Base-by-base conservation (phyloP, 2,797 vertebrate species). In the Danio tinwini region DNA sequence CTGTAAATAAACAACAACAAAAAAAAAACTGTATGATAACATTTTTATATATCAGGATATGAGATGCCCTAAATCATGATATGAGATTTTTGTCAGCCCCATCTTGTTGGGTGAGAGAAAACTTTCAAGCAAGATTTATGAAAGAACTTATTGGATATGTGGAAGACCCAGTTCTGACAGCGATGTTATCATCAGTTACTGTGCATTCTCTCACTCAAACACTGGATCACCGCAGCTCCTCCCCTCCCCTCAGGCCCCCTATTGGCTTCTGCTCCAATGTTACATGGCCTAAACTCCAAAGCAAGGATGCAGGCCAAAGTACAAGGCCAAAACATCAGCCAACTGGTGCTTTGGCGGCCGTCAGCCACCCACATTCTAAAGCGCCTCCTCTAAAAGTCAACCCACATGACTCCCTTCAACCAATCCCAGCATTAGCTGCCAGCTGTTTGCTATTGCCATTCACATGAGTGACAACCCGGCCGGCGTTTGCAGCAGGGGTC, bases 241-340 rank as follows among this genome's bases (percentile, higher is more conserved):
- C 73, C 52, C 39, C 55, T 71, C 67, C 16, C 67, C 45, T 50
- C 56, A 8, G 12, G 39, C 29, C 39, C 75, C n/a, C 29, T 19
- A 58, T 82, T 81, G 80, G 85, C 82, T 82, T 73, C 49, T 17
- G 75, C 81, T 82, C 44, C 72, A 13, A 64, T 68, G 76, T 81
- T 81, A 58, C 82, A 78, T 61, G 63, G 76, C 82, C 74, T 76
- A 81, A 83, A 83, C 84, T 81, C 81, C 74, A 82, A 78, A 84
- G 82, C 71, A 85, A 88, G 85, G 88, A 91, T 88, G 87, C 85
- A 86, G 89, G 90, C 89, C 89, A 86, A 84, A 84, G 82, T 86
- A 89, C 88, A 88, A 89, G 81, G 88, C 88, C 86, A 81, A 80
- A 89, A 86, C 71, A 78, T n/a, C 42, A 85, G 83, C 85, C 88